Conservation (phyloP, 2,797 vertebrate species). For the Alcedo quadribrachys region DNA sequence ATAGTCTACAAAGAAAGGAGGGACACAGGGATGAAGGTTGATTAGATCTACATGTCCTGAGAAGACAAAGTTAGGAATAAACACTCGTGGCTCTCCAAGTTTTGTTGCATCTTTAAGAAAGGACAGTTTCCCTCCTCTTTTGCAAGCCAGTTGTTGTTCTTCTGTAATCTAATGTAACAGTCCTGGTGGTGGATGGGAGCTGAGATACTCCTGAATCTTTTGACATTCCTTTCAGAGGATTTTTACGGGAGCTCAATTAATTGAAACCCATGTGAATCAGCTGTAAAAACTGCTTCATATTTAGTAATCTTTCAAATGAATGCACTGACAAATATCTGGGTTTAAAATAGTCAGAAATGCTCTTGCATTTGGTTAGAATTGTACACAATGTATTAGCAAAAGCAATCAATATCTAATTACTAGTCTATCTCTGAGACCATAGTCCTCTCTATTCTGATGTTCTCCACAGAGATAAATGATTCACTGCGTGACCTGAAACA, state of each 20-base stretch:
- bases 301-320: slow-evolving; percentile 68
- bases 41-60: neutral
- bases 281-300: slow-evolving; percentile 54
- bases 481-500: slow-evolving; percentile 54
- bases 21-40: neutral
- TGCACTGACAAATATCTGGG: slow-evolving; percentile 56
- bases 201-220: neutral
- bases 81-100: neutral
- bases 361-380: slow-evolving; percentile 74
- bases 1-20: neutral
- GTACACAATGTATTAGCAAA: slow-evolving; percentile 65
- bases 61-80: neutral
- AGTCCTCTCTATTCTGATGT: slow-evolving; percentile 60
- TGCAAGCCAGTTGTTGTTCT: neutral
- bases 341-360: slow-evolving; percentile 68
- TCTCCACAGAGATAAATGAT: slow-evolving; percentile 72
- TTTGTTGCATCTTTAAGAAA: neutral
- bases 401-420: slow-evolving; percentile 82
- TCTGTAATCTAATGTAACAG: neutral
- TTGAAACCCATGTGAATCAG: slow-evolving; percentile 47
- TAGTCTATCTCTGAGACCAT: slow-evolving; percentile 54
- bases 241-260: slow-evolving; percentile 45
- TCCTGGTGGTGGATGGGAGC: neutral
- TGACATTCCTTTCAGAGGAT: slow-evolving; percentile 26
- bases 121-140: neutral